Base-by-base conservation (phyloP, 2,113 vertebrate species). In the Perca fluviatilis region DNA sequence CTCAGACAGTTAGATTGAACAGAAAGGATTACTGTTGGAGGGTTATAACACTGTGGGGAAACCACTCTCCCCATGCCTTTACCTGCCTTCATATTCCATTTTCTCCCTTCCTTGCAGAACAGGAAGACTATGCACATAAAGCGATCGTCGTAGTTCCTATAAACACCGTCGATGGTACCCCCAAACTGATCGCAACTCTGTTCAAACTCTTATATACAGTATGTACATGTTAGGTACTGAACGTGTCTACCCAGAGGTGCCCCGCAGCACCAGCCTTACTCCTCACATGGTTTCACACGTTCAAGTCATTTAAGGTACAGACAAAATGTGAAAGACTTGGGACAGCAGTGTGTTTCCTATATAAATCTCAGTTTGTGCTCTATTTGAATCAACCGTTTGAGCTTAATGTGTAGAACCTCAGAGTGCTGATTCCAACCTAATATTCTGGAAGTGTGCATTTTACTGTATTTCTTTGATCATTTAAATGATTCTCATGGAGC, bases 391-490 rank as follows among this genome's bases (percentile, higher is more conserved):
- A 40, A 18, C 18, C 25, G 53, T 40, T 36, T 10, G 15, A 61
- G 67, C 57, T 79, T 18, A 50, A 80, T 43, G 33, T 51, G 57
- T 68, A 61, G 46, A 60, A 23, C 50, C 8, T 23, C 72, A 40
- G 60, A 74, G 71, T 30, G 18, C 67, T 62, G 66, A 87, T 76
- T 73, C 63, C 19, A 70, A 77, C 25, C 60, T 54, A 66, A 51
- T 79, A 64, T 64, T 43, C 68, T 6, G 51, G 50, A 77, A 1
- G 12, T 51, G 86, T 83, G 83, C 79, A 40, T 90, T 81, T 85
- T 83, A 90, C 90, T 91, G 86, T 90, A 81, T 85, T 63, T 80
- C 70, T 6, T 49, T 49, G 50, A 79, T 88, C 54, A 72, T 74
- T 68, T 47, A 68, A 75, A 43, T 78, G 63, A 71, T 79, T 89